Conservation (phyloP, 1,140 invertebrate species). For the Drosophila baimaii region DNA sequence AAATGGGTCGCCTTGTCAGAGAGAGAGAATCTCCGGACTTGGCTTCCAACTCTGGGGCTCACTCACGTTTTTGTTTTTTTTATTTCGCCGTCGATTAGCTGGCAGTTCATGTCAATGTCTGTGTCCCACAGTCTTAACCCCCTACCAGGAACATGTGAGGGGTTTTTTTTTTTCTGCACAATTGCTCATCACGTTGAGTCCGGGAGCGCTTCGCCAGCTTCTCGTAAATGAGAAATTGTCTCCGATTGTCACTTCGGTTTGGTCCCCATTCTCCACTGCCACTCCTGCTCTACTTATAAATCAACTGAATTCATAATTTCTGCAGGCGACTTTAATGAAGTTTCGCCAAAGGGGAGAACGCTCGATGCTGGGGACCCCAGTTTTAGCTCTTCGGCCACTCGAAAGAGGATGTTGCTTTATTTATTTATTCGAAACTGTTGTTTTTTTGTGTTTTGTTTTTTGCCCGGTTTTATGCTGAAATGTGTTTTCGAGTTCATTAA, state of each 20-base stretch:
- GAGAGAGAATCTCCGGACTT: constrained; percentile 38
- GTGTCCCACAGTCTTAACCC: constrained; percentile 45
- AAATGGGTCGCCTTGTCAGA: constrained; percentile 77
- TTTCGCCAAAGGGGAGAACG: constrained; percentile 41
- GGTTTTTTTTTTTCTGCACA: constrained; percentile 60
- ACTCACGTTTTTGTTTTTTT: constrained; percentile 56
- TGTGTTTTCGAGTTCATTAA: constrained; percentile 67
- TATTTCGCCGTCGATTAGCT: constrained; percentile 72
- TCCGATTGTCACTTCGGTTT: constrained; percentile 59
- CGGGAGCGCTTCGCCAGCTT: background rate
- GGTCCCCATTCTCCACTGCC: constrained; percentile 24
- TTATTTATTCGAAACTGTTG: constrained; percentile 56
- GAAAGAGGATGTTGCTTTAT: constrained; percentile 68
- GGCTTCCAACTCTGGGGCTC: constrained; percentile 34
- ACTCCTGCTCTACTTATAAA: constrained; percentile 62
- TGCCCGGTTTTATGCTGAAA: constrained; percentile 33
- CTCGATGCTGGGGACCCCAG: constrained; percentile 20
- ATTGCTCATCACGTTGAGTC: constrained; percentile 71
- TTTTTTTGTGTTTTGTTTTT: background rate
- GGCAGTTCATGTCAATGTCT: constrained; percentile 74
- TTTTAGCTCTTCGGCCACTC: constrained; percentile 45
- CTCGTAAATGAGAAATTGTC: constrained; percentile 70
- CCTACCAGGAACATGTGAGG: constrained; percentile 40
- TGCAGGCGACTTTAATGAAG: constrained; percentile 60
- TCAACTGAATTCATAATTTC: constrained; percentile 72